phyloP scores from a whole-genome alignment of 2,888 invertebrate species.

The Sinotaia quadrata region DNA sequence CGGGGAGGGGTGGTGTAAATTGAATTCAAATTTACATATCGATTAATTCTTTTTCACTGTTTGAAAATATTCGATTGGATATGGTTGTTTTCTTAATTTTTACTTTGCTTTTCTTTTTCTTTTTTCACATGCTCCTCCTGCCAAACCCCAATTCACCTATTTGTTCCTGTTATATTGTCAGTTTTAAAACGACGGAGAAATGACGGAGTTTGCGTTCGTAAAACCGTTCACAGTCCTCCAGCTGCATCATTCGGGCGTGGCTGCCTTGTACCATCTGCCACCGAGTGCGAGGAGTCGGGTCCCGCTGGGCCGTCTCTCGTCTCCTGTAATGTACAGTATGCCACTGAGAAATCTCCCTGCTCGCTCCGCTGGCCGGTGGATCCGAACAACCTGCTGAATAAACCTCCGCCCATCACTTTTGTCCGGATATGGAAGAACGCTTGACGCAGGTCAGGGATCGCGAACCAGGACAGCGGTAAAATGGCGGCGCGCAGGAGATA shows the following conservation, averaged over 20 bases:
- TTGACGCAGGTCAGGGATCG: conserved; percentile 17
- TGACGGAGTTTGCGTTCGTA: too few species aligned
- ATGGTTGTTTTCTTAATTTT: too few species aligned
- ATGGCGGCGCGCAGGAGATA: conserved; percentile 25
- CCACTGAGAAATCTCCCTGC: conserved; percentile 24
- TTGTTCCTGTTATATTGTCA: too few species aligned
- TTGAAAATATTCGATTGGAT: too few species aligned
- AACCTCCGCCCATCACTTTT: neutral
- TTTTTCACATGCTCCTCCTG: too few species aligned
- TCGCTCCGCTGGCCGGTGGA: neutral
- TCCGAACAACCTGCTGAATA: neutral
- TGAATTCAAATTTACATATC: too few species aligned
- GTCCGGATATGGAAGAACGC: conserved; percentile 3
- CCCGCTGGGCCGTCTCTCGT: conserved; percentile 3
- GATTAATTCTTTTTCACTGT: too few species aligned
- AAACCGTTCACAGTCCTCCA: too few species aligned
- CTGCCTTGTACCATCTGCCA: neutral
- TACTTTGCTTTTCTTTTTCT: too few species aligned
- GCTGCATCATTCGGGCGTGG: neutral
- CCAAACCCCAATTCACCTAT: too few species aligned
- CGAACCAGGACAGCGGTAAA: conserved; percentile 23
- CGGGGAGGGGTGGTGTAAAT: too few species aligned
- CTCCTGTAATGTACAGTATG: conserved; percentile 21
- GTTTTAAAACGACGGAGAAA: too few species aligned
- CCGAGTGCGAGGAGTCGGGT: neutral